These are phyloP conservation scores for Ennomos fuscantarius DNA, from an alignment of 2,888 invertebrate species.

Conservation along the genomic window DNA sequence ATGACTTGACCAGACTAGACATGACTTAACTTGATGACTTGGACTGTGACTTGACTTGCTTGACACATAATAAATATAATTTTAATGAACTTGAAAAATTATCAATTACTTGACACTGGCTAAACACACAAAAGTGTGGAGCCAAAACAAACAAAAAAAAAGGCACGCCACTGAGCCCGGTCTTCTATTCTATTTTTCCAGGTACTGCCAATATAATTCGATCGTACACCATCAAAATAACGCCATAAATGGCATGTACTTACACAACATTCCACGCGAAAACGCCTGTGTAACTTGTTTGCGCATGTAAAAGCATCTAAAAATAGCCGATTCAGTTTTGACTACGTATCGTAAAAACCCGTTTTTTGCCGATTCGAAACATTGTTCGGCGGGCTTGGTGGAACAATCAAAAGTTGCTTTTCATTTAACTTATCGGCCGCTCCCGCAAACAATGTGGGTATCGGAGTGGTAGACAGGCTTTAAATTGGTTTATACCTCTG, in stretches of 20 bases:
- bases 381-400: slow-evolving; percentile 48
- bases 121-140: no score
- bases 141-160: no score
- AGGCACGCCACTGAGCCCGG: no score
- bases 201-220: slow-evolving; percentile 10
- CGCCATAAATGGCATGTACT: slow-evolving; percentile 10
- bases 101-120: no score
- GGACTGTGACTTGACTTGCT: no score
- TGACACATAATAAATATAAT: no score
- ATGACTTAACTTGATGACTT: no score
- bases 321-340: slow-evolving; percentile 49
- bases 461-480: slow-evolving; percentile 47
- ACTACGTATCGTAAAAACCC: slow-evolving; percentile 39
- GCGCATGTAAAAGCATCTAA: slow-evolving; percentile 43
- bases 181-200: no score
- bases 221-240: slow-evolving; percentile 17
- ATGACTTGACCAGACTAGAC: no score
- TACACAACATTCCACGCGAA: slow-evolving; percentile 38
- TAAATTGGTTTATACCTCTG: slow-evolving; percentile 69
- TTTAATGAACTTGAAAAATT: no score
- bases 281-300: slow-evolving; percentile 49
- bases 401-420: slow-evolving; percentile 72
- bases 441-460: slow-evolving; percentile 60
- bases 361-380: slow-evolving; percentile 42
- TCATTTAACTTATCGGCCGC: slow-evolving; percentile 67